Evolutionary conservation across 2,797 vertebrate species (phyloP).

Genomic region (Clarias fuscus): DNA sequence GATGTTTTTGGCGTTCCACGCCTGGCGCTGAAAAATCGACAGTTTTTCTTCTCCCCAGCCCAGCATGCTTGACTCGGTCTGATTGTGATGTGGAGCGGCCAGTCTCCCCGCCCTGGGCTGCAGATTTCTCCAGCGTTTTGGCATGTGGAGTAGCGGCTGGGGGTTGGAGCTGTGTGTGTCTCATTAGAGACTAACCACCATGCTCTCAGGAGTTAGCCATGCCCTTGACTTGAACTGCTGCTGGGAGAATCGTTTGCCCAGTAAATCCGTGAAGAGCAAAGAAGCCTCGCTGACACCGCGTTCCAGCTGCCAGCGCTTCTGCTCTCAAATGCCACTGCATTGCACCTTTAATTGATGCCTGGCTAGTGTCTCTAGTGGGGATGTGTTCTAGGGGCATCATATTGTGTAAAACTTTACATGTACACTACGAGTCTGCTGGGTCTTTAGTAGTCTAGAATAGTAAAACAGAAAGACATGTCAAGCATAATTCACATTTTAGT

Average conservation of each 20-base stretch:
- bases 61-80: slow-evolving; percentile 5
- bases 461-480: neutral
- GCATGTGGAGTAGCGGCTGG: slow-evolving; percentile 7
- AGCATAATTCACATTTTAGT: too few relatives aligned
- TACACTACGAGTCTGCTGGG: neutral
- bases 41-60: slow-evolving; percentile 11
- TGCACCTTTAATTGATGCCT: slow-evolving; percentile 62
- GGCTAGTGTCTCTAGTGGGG: slow-evolving; percentile 61
- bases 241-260: slow-evolving; percentile 64
- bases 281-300: neutral
- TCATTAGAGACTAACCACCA: slow-evolving; percentile 74
- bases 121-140: slow-evolving; percentile 52
- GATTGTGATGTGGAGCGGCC: slow-evolving; percentile 49
- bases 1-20: neutral
- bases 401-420: slow-evolving; percentile 19
- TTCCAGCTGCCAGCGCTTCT: slow-evolving; percentile 48
- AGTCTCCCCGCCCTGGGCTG: slow-evolving; percentile 46
- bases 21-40: slow-evolving; percentile 9
- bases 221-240: slow-evolving; percentile 53
- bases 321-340: slow-evolving; percentile 59
- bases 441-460: neutral
- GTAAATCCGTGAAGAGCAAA: slow-evolving; percentile 55
- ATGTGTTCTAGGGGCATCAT: slow-evolving; percentile 12
- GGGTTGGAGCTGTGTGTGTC: slow-evolving; percentile 57
- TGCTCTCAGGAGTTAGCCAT: slow-evolving; percentile 60